Evolutionary conservation across 2,888 invertebrate genomes (phyloP).

Genomic region (Arctia plantaginis): DNA sequence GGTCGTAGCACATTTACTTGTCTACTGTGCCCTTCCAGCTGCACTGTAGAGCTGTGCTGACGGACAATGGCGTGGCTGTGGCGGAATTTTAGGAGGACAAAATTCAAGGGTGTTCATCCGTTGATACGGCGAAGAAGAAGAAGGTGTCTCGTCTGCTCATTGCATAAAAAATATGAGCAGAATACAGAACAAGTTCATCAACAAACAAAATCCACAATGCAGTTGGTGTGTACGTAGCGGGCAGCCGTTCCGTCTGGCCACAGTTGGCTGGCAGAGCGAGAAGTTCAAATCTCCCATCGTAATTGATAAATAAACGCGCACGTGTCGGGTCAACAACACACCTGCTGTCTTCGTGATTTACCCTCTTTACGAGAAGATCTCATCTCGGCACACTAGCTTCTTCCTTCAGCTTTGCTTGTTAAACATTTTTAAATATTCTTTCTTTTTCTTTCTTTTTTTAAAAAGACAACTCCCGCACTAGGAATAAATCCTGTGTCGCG

Average conservation of each 20-base stretch:
- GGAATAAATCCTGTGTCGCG: no score
- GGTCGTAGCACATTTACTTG: no score
- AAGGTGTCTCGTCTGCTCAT: no score
- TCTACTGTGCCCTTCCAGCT: no score
- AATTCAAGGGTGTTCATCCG: no score
- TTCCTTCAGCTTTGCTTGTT: background rate
- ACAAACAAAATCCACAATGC: conserved; percentile 20
- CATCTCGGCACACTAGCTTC: background rate
- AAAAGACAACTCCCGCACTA: no score
- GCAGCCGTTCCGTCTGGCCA: conserved; percentile 83
- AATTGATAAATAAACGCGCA: conserved; percentile 85
- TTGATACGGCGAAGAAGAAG: no score
- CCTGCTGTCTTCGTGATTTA: conserved; percentile 47
- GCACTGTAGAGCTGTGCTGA: no score
- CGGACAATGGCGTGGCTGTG: no score
- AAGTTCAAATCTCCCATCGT: conserved; percentile 84
- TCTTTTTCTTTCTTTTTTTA: no score
- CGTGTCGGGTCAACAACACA: conserved; percentile 82
- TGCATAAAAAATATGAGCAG: no score
- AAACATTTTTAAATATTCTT: background rate
- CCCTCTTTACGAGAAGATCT: background rate
- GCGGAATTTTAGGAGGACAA: no score
- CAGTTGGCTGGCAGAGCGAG: conserved; percentile 84
- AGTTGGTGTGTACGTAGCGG: conserved; percentile 75
- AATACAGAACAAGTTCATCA: background rate